Base-by-base conservation (phyloP, 2,113 vertebrate genomes). In the Syrmaticus mikado region DNA sequence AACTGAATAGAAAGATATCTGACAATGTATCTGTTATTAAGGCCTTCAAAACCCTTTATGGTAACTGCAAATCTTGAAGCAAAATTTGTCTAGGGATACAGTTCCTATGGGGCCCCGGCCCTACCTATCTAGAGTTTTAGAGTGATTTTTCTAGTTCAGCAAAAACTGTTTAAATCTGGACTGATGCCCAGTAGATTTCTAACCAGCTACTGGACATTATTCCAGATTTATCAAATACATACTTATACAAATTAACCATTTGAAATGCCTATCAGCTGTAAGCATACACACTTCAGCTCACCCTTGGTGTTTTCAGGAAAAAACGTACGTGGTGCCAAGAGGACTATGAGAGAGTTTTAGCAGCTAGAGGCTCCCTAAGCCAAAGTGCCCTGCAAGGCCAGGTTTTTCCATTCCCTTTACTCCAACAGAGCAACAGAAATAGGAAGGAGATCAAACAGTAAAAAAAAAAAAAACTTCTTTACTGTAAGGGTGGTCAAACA, bases 131-230 rank as follows among this genome's bases (percentile, higher is more conserved):
- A 84, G 71, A 67, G 66, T 32, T 32, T 30, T 32, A 32, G 53
- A 57, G 30, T 55, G 55, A 90, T 75, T 97, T 93, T 96, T 94
- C 93, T 53, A 84, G 52, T 75, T 85, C 68, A 89, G 67, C 61
- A 89, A 88, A 91, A 94, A 86, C n/a, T 79, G 46, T 40, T 92
- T 50, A 82, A 90, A 45, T 58, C 82, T 94, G 89, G 74, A 93
- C 45, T 71, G 71, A 85, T 80, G 85, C 65, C 87, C 72, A 72
- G 76, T 48, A 91, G 40, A 92, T 65, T 90, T 91, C 61, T 90
- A 92, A 91, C 38, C 65, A 88, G 85, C 75, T 91, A 78, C 64
- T 94, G 94, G 77, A 95, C 55, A 83, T 88, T n/a, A 86, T 64
- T 94, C 79, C 57, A 83, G 75, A 88, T 92, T 92, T 87, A 87